Evolutionary conservation across 2,797 vertebrate species (phyloP), one percentile per base, ranked within the genome.

Genomic region (Rhynchonycteris naso): DNA sequence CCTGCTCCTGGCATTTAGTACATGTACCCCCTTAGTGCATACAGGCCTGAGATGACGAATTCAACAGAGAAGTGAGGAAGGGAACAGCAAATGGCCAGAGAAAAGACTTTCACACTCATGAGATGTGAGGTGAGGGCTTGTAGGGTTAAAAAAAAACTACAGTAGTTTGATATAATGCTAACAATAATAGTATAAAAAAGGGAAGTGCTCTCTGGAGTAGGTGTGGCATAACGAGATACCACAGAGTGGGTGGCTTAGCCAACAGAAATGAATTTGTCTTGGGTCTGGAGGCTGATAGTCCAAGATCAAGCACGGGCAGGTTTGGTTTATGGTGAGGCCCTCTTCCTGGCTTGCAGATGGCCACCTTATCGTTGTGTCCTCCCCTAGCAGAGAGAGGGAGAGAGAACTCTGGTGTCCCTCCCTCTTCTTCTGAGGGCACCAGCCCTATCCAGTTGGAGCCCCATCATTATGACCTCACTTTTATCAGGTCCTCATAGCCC

Each of bases 11-110:
- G 80, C 76, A 33, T 58, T 80, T 12, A 3, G 30, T 2, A 19
- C 4, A 8, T 2, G 22, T 4, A 8, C 35, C 2, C 50, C 65
- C 50, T 12, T 43, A 43, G 0, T 0, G 13, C 10, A 43, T 43
- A 1, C 74, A 30, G 71, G 43, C 92, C 83, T 7, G 35, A 76
- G 81, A 22, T 75, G 54, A 47, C 43, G 66, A 22, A 19, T 30
- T 35, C 84, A 16, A 13, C 54, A 35, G 80, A 74, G 66, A 76
- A 58, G 61, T 5, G 69, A 72, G 83, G 69, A 26, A 19, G 8
- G 72, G 74, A 11, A 13, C 19, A n/a, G 33, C 47, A 91, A 52
- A 21, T 7, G 7, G 38, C 26, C 47, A 15, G 28, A 2, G n/a
- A 8, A 43, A 47, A 52, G 68, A 35, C n/a, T 58, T 15, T 43